Evolutionary conservation across 1,140 invertebrate genomes (phyloP).

Genomic region (Caenorhabditis inopinata): DNA sequence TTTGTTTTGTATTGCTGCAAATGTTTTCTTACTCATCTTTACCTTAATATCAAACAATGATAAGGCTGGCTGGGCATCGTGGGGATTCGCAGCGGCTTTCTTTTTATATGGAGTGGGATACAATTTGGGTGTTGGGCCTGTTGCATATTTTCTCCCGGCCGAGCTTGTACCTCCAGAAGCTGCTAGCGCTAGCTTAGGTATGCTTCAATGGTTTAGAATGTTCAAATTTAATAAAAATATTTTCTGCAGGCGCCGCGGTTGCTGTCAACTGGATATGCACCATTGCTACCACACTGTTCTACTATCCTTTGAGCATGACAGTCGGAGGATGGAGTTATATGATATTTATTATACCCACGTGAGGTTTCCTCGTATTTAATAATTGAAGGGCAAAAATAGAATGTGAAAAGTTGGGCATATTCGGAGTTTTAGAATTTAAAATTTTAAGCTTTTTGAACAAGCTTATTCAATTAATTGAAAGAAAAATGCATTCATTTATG

Average conservation of each 20-base stretch:
- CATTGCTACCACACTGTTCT: constrained; percentile 53
- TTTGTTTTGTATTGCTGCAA: constrained; percentile 50
- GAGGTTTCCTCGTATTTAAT: background rate
- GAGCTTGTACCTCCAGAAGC: constrained; percentile 53
- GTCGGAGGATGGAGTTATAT: constrained; percentile 57
- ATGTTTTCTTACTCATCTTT: constrained; percentile 48
- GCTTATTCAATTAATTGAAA: no score
- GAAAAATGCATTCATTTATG: no score
- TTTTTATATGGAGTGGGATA: constrained; percentile 55
- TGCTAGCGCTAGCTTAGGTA: constrained; percentile 45
- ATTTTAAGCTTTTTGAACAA: no score
- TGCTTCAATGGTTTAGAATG: background rate
- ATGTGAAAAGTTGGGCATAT: no score
- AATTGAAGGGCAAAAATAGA: no score
- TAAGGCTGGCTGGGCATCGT: constrained; percentile 43
- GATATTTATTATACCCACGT: constrained; percentile 58
- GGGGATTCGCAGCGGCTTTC: constrained; percentile 50
- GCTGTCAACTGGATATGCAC: constrained; percentile 56
- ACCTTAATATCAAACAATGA: constrained; percentile 47
- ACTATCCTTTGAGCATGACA: constrained; percentile 53
- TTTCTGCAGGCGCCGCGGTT: constrained; percentile 41
- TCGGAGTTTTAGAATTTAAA: no score
- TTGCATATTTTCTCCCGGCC: constrained; percentile 55
- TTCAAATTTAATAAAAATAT: no score
- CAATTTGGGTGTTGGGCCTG: constrained; percentile 55